Evolutionary conservation across 2,888 invertebrate genomes (phyloP).

Genomic region (Apomyelois bistriatella): DNA sequence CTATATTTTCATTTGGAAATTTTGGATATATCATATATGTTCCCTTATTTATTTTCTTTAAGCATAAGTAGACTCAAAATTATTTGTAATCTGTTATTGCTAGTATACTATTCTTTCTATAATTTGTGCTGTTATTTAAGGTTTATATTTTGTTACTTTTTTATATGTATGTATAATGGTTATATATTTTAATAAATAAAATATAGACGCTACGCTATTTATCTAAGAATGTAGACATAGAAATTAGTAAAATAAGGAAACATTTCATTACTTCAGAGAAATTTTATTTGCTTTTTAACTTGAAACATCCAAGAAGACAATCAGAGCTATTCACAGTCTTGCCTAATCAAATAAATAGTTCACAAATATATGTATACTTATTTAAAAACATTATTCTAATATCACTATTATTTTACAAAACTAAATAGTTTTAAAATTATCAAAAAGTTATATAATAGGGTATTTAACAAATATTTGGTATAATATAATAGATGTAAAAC

Average conservation of each 20-base stretch:
- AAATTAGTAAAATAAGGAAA: slow-evolving; percentile 21
- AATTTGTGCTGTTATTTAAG: too few species aligned
- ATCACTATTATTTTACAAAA: slow-evolving; percentile 72
- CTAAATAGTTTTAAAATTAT: slow-evolving; percentile 36
- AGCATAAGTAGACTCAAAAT: too few species aligned
- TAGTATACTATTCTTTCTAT: too few species aligned
- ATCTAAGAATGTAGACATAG: not conserved
- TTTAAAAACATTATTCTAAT: slow-evolving; percentile 66
- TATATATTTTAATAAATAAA: too few species aligned
- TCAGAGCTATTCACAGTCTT: slow-evolving; percentile 62
- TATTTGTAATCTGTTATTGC: too few species aligned
- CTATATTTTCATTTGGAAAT: too few species aligned
- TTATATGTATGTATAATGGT: too few species aligned
- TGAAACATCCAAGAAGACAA: slow-evolving; percentile 69
- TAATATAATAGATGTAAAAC: slow-evolving; percentile 20
- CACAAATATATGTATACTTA: slow-evolving; percentile 52
- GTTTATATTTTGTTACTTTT: too few species aligned
- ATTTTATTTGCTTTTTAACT: slow-evolving; percentile 69
- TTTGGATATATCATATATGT: too few species aligned
- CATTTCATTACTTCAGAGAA: slow-evolving; percentile 48
- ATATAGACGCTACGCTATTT: not conserved
- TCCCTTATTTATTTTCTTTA: too few species aligned
- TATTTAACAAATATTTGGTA: slow-evolving; percentile 39
- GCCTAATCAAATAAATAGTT: slow-evolving; percentile 71
- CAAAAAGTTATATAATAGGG: slow-evolving; percentile 32